A percentile compares a stretch with the other conserved stretches of the same genome.
Conservation (phyloP, 2,797 vertebrate genomes). For the Carduelis carduelis region DNA sequence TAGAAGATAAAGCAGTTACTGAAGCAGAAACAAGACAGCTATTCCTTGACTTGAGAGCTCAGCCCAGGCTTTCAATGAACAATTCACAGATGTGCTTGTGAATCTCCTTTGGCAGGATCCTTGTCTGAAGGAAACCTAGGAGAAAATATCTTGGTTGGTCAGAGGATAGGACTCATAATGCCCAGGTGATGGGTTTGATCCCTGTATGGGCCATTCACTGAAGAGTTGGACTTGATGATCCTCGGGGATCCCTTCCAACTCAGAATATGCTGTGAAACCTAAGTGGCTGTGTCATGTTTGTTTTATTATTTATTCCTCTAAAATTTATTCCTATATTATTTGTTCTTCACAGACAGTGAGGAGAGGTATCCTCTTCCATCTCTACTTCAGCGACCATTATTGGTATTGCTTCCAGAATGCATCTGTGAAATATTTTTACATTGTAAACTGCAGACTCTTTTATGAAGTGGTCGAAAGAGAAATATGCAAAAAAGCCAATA, state of each 20-base stretch:
- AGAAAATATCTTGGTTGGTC: neutral
- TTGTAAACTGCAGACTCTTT: neutral
- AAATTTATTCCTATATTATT: neutral
- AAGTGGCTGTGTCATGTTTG: neutral
- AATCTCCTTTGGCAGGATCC: neutral
- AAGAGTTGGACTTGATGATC: neutral
- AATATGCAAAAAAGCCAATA: neutral
- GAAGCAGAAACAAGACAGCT: neutral
- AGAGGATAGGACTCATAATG: neutral
- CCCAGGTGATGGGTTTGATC: neutral
- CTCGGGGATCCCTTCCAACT: neutral
- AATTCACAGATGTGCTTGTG: neutral
- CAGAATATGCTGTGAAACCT: neutral
- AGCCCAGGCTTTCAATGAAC: neutral
- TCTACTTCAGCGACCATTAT: neutral
- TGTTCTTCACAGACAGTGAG: neutral
- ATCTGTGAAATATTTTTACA: neutral
- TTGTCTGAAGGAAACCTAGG: neutral
- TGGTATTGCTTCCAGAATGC: neutral
- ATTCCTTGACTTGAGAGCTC: neutral
- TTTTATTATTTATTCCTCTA: neutral
- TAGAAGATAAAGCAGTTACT: neutral
- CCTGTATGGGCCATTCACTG: neutral
- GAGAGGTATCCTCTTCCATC: neutral
- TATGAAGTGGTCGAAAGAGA: conserved; percentile 23